A percentile compares a stretch with the other conserved stretches of the same genome.
phyloP scores from a whole-genome alignment of 2,797 vertebrate genomes.

The Myoxocephalus aenaeus region DNA sequence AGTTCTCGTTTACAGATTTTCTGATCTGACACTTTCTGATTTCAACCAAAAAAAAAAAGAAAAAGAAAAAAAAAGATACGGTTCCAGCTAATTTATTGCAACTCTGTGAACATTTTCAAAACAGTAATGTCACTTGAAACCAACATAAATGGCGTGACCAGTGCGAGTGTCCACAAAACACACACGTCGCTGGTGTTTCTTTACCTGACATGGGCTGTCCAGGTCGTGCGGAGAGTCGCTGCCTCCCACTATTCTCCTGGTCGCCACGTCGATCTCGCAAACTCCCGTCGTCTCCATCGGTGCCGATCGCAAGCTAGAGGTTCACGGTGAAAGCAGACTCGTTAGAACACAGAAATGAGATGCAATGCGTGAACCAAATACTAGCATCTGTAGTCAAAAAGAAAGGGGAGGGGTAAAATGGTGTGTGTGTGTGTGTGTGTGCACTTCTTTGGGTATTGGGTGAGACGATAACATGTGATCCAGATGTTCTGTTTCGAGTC shows the following conservation, averaged over 20 bases:
- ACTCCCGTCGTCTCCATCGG: constrained; percentile 86
- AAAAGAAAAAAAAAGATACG: not conserved
- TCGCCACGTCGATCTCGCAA: constrained; percentile 81
- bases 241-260: constrained; percentile 80
- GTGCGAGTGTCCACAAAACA: too few relatives aligned
- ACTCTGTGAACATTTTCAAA: too few relatives aligned
- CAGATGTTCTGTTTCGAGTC: not conserved
- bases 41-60: not conserved
- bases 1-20: not conserved
- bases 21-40: not conserved
- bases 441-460: not conserved
- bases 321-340: not conserved
- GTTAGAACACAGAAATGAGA: not conserved
- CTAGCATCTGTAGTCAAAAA: not conserved
- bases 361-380: not conserved
- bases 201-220: constrained; percentile 80
- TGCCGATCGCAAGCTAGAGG: constrained; percentile 30
- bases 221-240: constrained; percentile 77
- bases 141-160: too few relatives aligned
- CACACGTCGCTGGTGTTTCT: not conserved
- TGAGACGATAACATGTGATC: not conserved
- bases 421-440: too few relatives aligned
- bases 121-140: too few relatives aligned
- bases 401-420: not conserved
- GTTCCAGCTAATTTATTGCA: too few relatives aligned